Evolutionary conservation across 2,797 vertebrate genomes (phyloP).

Genomic region (Knipowitschia caucasica): DNA sequence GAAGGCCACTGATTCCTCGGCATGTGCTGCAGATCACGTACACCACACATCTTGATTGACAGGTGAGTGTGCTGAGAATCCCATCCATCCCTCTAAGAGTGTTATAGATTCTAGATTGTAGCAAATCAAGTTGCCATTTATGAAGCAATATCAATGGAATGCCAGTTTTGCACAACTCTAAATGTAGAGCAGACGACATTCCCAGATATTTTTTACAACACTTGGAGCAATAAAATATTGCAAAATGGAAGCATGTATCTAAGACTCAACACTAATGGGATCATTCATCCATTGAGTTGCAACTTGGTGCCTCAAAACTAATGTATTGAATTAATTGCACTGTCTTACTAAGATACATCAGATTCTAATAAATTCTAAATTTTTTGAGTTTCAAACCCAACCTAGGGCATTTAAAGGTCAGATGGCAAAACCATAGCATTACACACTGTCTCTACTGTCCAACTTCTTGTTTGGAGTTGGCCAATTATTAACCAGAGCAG

Average conservation of each 20-base stretch:
- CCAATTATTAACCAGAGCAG: too few relatives aligned
- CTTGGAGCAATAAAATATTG: background rate
- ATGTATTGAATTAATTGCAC: too few relatives aligned
- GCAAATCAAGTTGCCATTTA: background rate
- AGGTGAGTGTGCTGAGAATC: slow-evolving; percentile 4
- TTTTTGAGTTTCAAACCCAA: too few relatives aligned
- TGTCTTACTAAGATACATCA: too few relatives aligned
- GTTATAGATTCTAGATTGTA: background rate
- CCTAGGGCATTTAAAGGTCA: too few relatives aligned
- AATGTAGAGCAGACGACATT: background rate
- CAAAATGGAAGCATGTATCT: background rate
- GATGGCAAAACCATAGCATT: too few relatives aligned
- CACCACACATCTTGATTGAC: slow-evolving; percentile 45
- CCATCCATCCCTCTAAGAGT: background rate
- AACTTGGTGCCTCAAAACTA: too few relatives aligned
- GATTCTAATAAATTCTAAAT: too few relatives aligned
- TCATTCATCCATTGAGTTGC: background rate
- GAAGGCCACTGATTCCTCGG: slow-evolving; percentile 65
- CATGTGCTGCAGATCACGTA: slow-evolving; percentile 74
- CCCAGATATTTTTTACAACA: background rate
- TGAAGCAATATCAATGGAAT: background rate
- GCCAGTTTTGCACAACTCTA: background rate
- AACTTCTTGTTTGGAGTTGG: too few relatives aligned
- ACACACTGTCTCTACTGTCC: too few relatives aligned
- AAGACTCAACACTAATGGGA: background rate